Percentiles rank a stretch among this genome's conserved stretches.
Conservation (phyloP, 2,797 vertebrate species). For the Paratrypauchen microcephalus region DNA sequence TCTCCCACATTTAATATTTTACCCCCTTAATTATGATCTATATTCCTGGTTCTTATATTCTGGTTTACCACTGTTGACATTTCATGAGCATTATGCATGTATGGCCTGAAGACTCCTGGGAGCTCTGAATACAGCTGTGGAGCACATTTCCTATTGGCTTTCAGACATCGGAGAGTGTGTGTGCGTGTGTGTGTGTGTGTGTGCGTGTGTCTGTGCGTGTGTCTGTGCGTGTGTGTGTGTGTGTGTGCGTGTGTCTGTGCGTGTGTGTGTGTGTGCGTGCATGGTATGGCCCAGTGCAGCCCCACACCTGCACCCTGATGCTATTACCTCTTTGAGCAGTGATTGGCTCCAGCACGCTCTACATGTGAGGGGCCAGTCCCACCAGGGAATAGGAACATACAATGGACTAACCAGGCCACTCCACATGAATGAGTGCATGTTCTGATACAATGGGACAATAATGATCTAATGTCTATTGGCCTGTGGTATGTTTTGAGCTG, state of each 20-base stretch:
- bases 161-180: constrained; percentile 41
- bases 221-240: constrained; percentile 11
- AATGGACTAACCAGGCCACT: background rate
- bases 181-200: constrained; percentile 18
- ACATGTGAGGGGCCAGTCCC: constrained; percentile 2
- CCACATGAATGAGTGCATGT: background rate
- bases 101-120: background rate
- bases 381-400: background rate
- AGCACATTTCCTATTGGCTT: constrained; percentile 56
- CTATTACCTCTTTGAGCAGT: constrained; percentile 29
- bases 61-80: background rate
- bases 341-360: background rate
- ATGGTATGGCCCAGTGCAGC: constrained; percentile 37
- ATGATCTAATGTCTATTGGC: background rate
- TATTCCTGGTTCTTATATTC: background rate
- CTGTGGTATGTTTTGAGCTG: background rate
- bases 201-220: too few relatives aligned
- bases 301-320: constrained; percentile 38
- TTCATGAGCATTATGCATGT: background rate
- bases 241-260: constrained; percentile 24
- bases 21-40: too few relatives aligned
- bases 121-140: background rate
- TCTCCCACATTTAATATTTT: too few relatives aligned
- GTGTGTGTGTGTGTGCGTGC: constrained; percentile 25
- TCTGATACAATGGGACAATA: background rate